These are phyloP conservation scores for Sciurus niger DNA, from an alignment of 2,113 vertebrate genomes.

Conservation along the genomic window DNA sequence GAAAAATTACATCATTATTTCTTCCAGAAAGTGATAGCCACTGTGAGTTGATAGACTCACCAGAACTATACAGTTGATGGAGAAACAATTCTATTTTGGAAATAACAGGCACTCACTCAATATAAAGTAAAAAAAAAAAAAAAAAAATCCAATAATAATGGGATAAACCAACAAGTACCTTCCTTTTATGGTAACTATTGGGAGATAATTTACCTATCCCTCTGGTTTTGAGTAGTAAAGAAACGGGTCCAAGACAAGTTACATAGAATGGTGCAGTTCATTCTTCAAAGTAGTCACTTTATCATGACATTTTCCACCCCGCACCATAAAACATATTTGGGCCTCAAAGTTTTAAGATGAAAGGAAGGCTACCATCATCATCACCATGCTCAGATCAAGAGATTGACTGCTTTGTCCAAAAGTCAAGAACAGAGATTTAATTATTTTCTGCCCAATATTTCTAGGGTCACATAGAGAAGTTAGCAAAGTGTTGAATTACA, in stretches of 20 bases:
- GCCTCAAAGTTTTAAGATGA: not conserved
- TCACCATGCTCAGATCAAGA: not conserved
- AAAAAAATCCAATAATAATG: not conserved
- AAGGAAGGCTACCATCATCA: not conserved
- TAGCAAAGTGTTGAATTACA: not conserved
- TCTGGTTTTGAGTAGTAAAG: not conserved
- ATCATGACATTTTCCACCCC: not conserved
- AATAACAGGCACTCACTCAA: not conserved
- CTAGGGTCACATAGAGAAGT: not conserved
- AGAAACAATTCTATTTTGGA: not conserved
- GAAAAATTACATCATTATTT: not conserved
- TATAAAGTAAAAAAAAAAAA: slow-evolving; percentile 8
- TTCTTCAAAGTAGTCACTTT: not conserved
- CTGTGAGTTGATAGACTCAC: not conserved
- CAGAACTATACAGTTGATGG: not conserved
- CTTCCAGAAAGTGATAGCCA: not conserved
- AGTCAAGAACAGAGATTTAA: not conserved
- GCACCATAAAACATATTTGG: not conserved
- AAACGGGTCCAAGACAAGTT: not conserved
- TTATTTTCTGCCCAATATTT: not conserved
- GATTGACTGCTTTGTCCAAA: not conserved
- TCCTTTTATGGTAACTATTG: not conserved
- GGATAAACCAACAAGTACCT: not conserved
- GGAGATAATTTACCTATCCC: not conserved
- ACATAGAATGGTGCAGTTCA: not conserved